Conservation (phyloP, 2,113 vertebrate species). For the Rhynchomys soricoides region DNA sequence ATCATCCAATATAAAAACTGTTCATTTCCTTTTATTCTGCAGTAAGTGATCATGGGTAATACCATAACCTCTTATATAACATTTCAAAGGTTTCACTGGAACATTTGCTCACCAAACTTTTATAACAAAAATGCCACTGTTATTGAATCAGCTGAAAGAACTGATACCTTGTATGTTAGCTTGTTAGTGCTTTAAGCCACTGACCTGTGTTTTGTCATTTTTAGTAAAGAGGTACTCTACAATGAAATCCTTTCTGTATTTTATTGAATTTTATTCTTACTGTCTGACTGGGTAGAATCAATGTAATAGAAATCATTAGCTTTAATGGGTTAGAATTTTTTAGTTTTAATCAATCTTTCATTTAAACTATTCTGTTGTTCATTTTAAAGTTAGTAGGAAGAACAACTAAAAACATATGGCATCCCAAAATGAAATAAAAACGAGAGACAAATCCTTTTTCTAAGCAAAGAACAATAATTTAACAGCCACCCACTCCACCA, state of each 20-base stretch:
- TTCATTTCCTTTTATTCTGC: not conserved
- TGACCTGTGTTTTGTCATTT: not conserved
- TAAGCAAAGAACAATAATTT: not conserved
- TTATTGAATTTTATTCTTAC: not conserved
- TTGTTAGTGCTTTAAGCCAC: not conserved
- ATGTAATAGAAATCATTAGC: not conserved
- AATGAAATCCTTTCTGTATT: not conserved
- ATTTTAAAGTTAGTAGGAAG: not conserved
- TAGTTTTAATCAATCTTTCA: not conserved
- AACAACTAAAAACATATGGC: not conserved
- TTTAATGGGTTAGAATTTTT: not conserved
- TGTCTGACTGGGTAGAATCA: not conserved
- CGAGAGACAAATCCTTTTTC: not conserved
- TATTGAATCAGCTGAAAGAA: not conserved
- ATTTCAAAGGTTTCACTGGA: not conserved
- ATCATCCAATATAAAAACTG: not conserved
- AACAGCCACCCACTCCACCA: not conserved
- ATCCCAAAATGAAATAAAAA: constrained; percentile 34
- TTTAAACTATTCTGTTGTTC: not conserved
- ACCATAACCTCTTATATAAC: not conserved
- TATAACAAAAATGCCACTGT: not conserved
- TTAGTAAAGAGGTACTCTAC: not conserved
- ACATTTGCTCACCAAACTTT: not conserved
- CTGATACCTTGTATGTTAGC: not conserved
- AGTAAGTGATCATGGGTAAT: not conserved